Percentiles rank a stretch among this genome's conserved stretches.
phyloP scores from a whole-genome alignment of 2,888 invertebrate genomes.

The Carpatolechia fugitivella region DNA sequence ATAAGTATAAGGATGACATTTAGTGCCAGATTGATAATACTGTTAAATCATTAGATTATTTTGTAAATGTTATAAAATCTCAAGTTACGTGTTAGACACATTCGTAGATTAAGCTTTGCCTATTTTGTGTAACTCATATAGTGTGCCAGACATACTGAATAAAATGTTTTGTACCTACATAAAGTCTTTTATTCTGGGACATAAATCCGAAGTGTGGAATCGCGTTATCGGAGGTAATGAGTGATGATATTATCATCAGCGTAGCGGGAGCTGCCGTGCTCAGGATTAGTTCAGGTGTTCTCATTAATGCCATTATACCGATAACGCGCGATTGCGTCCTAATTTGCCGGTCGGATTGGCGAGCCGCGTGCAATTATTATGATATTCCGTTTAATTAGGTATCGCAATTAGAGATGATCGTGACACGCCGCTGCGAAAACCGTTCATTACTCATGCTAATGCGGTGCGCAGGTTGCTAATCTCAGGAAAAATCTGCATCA shows the following conservation, averaged over 20 bases:
- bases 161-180: slow-evolving; percentile 23
- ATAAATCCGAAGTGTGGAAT: not conserved
- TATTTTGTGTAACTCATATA: slow-evolving; percentile 17
- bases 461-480: slow-evolving; percentile 27
- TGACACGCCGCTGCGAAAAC: slow-evolving; percentile 52
- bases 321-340: slow-evolving; percentile 38
- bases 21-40: not conserved
- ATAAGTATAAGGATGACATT: too few species aligned
- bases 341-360: slow-evolving; percentile 48
- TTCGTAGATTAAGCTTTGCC: slow-evolving; percentile 12
- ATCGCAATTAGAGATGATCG: slow-evolving; percentile 56
- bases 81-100: slow-evolving; percentile 45
- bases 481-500: slow-evolving; percentile 22
- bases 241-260: slow-evolving; percentile 11
- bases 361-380: slow-evolving; percentile 49
- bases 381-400: slow-evolving; percentile 61
- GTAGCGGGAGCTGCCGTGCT: slow-evolving; percentile 18
- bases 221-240: not conserved
- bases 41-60: not conserved
- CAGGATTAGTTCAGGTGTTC: slow-evolving; percentile 35
- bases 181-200: slow-evolving; percentile 6
- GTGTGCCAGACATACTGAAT: slow-evolving; percentile 36
- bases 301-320: slow-evolving; percentile 44
- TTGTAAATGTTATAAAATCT: not conserved
- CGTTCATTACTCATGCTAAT: slow-evolving; percentile 63